phyloP scores from a whole-genome alignment of 2,888 invertebrate species.

The Hyles lineata region DNA sequence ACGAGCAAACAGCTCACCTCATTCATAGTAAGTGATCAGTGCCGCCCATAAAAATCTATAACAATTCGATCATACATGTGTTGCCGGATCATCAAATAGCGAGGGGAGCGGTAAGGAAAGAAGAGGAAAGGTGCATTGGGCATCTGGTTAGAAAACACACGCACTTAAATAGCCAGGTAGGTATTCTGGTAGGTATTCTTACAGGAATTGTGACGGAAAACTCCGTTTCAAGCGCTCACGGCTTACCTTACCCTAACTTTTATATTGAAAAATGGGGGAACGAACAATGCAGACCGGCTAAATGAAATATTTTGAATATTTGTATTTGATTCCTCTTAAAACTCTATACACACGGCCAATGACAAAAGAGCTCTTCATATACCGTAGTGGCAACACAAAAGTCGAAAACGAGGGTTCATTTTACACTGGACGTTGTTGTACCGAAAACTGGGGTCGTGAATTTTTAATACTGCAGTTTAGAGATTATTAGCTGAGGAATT shows the following conservation, averaged over 20 bases:
- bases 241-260: conserved; percentile 47
- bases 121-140: no score
- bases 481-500: conserved; percentile 66
- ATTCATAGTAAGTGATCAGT: no score
- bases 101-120: no score
- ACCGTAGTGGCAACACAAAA: conserved; percentile 28
- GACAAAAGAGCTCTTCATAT: conserved; percentile 41
- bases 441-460: conserved; percentile 43
- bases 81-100: no score
- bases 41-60: no score
- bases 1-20: no score
- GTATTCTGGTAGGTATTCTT: conserved; percentile 34
- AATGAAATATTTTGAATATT: conserved; percentile 82
- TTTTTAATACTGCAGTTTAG: conserved; percentile 68
- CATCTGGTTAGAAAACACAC: no score
- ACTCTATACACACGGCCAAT: conserved; percentile 55
- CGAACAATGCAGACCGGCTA: conserved; percentile 61
- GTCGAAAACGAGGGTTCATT: conserved; percentile 37
- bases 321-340: conserved; percentile 70
- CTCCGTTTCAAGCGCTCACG: conserved; percentile 37
- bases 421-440: conserved; percentile 44
- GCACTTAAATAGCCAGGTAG: conserved; percentile 25
- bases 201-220: conserved; percentile 37
- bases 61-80: no score
- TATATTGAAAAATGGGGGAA: conserved; percentile 60